phyloP scores from a whole-genome alignment of 2,888 invertebrate genomes.

The Pandemis heparana region DNA sequence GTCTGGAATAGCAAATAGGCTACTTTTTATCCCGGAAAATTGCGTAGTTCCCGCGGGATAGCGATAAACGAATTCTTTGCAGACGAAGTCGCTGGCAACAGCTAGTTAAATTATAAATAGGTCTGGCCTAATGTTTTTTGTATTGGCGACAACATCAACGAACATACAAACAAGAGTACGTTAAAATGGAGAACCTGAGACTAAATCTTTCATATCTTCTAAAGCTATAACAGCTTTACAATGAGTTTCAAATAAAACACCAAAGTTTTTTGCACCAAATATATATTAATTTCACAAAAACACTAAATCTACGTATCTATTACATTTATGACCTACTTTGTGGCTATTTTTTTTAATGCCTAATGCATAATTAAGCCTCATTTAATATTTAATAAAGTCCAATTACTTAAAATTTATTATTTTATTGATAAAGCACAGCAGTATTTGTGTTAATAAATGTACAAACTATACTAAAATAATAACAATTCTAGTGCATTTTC shows the following conservation, averaged over 20 bases:
- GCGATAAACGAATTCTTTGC: too few relatives aligned
- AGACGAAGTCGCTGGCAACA: too few relatives aligned
- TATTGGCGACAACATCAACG: too few relatives aligned
- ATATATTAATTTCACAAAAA: constrained; percentile 34
- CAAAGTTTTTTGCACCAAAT: constrained; percentile 22
- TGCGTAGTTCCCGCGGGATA: too few relatives aligned
- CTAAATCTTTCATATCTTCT: too few relatives aligned
- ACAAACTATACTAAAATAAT: constrained; percentile 25
- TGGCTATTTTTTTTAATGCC: constrained; percentile 43
- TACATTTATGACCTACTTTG: constrained; percentile 43
- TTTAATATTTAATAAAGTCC: constrained; percentile 40
- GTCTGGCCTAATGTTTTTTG: too few relatives aligned
- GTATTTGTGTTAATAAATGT: constrained; percentile 50
- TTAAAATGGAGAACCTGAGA: too few relatives aligned
- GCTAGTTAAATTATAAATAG: too few relatives aligned
- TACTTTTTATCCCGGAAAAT: too few relatives aligned
- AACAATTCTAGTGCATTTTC: constrained; percentile 4
- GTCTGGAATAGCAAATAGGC: too few relatives aligned
- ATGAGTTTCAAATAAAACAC: not conserved
- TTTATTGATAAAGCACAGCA: constrained; percentile 81
- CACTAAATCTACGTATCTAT: constrained; percentile 41
- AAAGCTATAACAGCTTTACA: too few relatives aligned
- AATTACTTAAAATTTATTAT: constrained; percentile 41
- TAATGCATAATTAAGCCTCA: constrained; percentile 12
- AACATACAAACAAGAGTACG: too few relatives aligned